A percentile compares a stretch with the other conserved stretches of the same genome.
phyloP scores from a whole-genome alignment of 1,140 invertebrate species.

The Aphelenchoides avenae region DNA sequence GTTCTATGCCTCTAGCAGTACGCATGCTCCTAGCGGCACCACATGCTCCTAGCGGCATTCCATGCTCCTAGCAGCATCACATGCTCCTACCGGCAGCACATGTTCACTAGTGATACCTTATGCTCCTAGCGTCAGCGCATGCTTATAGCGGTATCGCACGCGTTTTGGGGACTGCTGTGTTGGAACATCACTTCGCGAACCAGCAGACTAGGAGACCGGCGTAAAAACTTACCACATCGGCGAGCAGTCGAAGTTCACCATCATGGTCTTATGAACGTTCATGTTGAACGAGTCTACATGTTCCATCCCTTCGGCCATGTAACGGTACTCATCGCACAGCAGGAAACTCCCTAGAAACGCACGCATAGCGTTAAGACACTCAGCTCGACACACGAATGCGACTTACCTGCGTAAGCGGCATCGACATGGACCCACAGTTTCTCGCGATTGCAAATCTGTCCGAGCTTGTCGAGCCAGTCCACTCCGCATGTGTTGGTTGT shows the following conservation, averaged over 20 bases:
- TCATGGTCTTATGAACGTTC: constrained; percentile 65
- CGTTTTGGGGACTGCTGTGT: too few species aligned
- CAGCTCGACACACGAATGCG: constrained; percentile 53
- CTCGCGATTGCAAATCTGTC: constrained; percentile 72
- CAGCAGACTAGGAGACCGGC: too few species aligned
- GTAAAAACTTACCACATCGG: constrained; percentile 62
- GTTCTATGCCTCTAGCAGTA: too few species aligned
- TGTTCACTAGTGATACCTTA: too few species aligned
- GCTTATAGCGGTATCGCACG: too few species aligned
- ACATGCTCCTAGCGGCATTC: too few species aligned
- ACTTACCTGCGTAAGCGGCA: constrained; percentile 76
- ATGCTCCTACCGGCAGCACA: too few species aligned
- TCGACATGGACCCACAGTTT: constrained; percentile 81
- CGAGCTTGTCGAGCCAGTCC: constrained; percentile 77
- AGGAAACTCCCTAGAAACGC: constrained; percentile 60
- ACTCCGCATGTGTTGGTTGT: constrained; percentile 88
- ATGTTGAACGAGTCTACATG: constrained; percentile 64
- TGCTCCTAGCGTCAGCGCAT: too few species aligned
- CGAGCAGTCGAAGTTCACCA: constrained; percentile 65
- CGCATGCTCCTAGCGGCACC: too few species aligned
- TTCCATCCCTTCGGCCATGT: constrained; percentile 58
- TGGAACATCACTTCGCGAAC: too few species aligned
- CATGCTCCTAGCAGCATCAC: too few species aligned
- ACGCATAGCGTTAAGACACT: constrained; percentile 57
- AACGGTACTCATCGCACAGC: constrained; percentile 56